Base-by-base conservation (phyloP, 2,797 vertebrate genomes). In the Florisuga fusca region DNA sequence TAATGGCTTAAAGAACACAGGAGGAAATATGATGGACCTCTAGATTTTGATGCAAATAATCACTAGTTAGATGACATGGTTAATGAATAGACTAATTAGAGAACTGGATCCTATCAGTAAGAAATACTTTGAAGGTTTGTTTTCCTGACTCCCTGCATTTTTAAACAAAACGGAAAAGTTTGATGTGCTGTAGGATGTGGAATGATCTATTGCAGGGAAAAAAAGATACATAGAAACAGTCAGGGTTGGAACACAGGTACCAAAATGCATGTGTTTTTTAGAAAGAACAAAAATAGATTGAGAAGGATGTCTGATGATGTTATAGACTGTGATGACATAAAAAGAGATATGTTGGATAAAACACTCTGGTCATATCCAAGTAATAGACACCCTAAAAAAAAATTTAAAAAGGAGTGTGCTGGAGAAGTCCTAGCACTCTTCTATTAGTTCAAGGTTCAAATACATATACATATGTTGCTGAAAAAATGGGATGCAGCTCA, bases 41-140 rank as follows among this genome's bases (percentile, higher is more conserved):
- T 51, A 86, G 51, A 62, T 86, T 93, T 81, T 88, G 23, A 93
- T 85, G 83, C n/a, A 89, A 93, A 95, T 61, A 85, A 66, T 79
- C 43, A 64, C 85, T 57, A 68, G 45, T 46, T 91, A 85, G 26
- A 72, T 66, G 43, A 25, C 58, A 86, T 21, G 7, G 43, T 58
- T 90, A 64, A 78, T 66, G 15, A 91, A 93, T 6, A 75, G 73
- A 78, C 23, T 91, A 61, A 91, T 84, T 78, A 90, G 15, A n/a
- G 36, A 91, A 76, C 31, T 81, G 64, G 66, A 88, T 69, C 33
- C 27, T 93, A 79, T 86, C 43, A 64, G 29, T 81, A 72, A 86
- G 38, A 90, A 90, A 93, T 66, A 81, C 29, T 68, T 84, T 9
- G 10, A 68, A 84, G n/a, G 16, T 84, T 81, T 84, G 10, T n/a